Percentiles rank a stretch among this genome's conserved stretches.
These are phyloP conservation scores for Magallana nippona DNA, from an alignment of 2,888 invertebrate species.

Conservation along the genomic window DNA sequence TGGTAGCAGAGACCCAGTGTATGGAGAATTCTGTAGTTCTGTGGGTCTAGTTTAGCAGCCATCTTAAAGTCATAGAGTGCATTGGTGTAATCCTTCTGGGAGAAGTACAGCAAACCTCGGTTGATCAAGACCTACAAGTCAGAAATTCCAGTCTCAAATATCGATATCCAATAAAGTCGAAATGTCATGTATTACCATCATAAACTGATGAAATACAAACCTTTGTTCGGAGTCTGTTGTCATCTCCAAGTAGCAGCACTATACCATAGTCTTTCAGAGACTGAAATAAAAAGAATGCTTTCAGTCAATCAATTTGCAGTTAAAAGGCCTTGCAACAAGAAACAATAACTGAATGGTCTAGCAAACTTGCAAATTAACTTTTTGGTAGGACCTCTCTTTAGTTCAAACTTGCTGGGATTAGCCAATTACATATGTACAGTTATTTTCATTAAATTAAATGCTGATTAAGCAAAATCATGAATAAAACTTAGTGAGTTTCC, in stretches of 20 bases:
- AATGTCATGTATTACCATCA: neutral
- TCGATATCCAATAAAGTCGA: neutral
- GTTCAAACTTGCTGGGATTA: neutral
- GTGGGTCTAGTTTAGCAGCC: slow-evolving; percentile 72
- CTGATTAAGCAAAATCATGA: neutral
- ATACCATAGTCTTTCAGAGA: slow-evolving; percentile 79
- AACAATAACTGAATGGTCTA: too few species aligned
- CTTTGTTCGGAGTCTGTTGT: slow-evolving; percentile 73
- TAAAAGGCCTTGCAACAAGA: too few species aligned
- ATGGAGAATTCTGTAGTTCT: slow-evolving; percentile 76
- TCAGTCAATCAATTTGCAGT: too few species aligned
- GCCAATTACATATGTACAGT: neutral
- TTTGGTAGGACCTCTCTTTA: too few species aligned
- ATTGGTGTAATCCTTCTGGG: slow-evolving; percentile 76
- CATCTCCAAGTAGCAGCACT: slow-evolving; percentile 77
- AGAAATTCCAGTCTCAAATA: slow-evolving; percentile 10
- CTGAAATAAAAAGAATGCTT: slow-evolving; percentile 58
- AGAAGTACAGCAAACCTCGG: slow-evolving; percentile 79
- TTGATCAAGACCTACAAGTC: slow-evolving; percentile 76
- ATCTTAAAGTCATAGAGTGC: slow-evolving; percentile 78
- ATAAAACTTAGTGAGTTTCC: too few species aligned
- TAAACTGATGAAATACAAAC: neutral
- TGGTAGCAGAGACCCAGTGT: slow-evolving; percentile 79
- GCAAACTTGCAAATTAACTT: too few species aligned
- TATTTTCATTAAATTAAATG: neutral